Conservation (phyloP, 2,797 vertebrate genomes). For the Champsocephalus esox region DNA sequence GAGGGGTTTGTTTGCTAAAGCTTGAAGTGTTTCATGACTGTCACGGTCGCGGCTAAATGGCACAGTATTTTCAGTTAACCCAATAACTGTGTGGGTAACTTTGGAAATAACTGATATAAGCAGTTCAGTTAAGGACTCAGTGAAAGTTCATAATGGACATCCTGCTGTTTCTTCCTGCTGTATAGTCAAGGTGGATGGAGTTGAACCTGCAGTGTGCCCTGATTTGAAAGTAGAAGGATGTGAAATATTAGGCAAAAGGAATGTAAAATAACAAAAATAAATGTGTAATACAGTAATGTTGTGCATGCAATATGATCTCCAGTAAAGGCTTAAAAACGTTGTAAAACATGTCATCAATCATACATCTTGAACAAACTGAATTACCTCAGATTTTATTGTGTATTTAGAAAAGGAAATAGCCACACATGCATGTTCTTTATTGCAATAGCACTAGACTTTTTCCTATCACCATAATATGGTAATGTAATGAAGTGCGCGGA, state of each 20-base stretch:
- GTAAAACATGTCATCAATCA: constrained; percentile 33
- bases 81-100: constrained; percentile 32
- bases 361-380: constrained; percentile 34
- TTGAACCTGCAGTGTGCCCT: constrained; percentile 5
- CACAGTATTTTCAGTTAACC: constrained; percentile 42
- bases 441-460: constrained; percentile 22
- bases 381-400: constrained; percentile 36
- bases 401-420: constrained; percentile 44
- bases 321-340: not conserved
- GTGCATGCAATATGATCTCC: constrained; percentile 1
- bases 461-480: constrained; percentile 23
- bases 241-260: not conserved
- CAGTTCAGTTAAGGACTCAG: constrained; percentile 41
- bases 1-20: constrained; percentile 42
- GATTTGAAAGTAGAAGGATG: constrained; percentile 29
- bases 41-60: constrained; percentile 27
- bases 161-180: constrained; percentile 11
- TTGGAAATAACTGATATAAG: constrained; percentile 26
- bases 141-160: constrained; percentile 19
- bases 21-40: constrained; percentile 35
- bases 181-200: constrained; percentile 8
- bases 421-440: constrained; percentile 43
- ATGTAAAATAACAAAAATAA: not conserved
- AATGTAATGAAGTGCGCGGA: constrained; percentile 60
- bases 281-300: not conserved